Conservation (phyloP, 2,113 vertebrate genomes). For the Dermatemys mawii region DNA sequence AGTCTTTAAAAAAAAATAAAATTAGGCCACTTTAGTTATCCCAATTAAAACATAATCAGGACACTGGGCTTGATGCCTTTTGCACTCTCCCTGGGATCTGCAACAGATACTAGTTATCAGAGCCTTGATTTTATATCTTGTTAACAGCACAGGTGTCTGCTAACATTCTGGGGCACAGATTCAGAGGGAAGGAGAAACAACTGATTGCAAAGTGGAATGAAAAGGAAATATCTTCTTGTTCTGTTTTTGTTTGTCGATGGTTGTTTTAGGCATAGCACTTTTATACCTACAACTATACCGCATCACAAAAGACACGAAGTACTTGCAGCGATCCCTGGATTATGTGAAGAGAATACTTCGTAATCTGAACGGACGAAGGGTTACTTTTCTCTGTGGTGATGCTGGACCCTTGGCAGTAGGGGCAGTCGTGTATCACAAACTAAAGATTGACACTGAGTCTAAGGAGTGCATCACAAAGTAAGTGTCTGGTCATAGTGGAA, state of each 20-base stretch:
- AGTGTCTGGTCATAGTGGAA: slow-evolving; percentile 33
- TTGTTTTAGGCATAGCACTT: slow-evolving; percentile 88
- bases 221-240: not conserved
- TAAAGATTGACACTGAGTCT: slow-evolving; percentile 86
- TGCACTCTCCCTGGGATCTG: not conserved
- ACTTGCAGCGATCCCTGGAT: slow-evolving; percentile 92
- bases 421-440: slow-evolving; percentile 91
- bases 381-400: slow-evolving; percentile 96
- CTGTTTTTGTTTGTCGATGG: not conserved
- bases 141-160: not conserved
- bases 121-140: not conserved
- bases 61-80: not conserved
- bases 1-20: not conserved
- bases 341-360: slow-evolving; percentile 93
- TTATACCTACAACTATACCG: slow-evolving; percentile 92
- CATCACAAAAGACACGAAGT: slow-evolving; percentile 79
- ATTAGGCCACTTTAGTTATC: not conserved
- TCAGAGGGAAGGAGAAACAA: not conserved
- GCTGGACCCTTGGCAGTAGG: slow-evolving; percentile 93
- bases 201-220: not conserved
- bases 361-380: slow-evolving; percentile 89
- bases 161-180: not conserved
- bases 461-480: slow-evolving; percentile 91
- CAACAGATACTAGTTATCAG: not conserved
- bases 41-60: not conserved